Conservation (phyloP, 2,113 vertebrate genomes). For the Myrmecobius fasciatus region DNA sequence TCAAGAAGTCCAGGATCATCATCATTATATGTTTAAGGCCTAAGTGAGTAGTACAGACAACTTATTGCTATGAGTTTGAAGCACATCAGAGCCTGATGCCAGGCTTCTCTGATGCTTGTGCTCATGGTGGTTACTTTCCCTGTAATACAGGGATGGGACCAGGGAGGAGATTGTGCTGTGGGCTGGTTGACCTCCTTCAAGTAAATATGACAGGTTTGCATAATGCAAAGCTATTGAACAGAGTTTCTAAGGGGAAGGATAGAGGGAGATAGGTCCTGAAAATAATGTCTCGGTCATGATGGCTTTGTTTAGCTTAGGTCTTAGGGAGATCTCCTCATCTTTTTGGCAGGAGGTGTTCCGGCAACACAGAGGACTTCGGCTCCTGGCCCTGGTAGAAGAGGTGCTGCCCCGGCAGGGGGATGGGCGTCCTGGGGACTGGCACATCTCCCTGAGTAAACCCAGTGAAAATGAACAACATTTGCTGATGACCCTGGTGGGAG, state of each 20-base stretch:
- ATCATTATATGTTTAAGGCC: not conserved
- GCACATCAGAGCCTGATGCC: not conserved
- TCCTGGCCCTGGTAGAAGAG: conserved; percentile 91
- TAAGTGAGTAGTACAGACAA: not conserved
- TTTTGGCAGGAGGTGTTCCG: conserved; percentile 91
- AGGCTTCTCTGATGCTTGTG: not conserved
- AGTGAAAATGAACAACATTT: conserved; percentile 94
- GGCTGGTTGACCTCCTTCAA: not conserved
- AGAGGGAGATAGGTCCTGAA: not conserved
- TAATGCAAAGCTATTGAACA: not conserved
- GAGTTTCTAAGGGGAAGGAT: no score
- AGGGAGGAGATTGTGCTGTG: not conserved
- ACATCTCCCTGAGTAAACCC: conserved; percentile 95
- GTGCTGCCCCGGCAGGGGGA: conserved; percentile 90
- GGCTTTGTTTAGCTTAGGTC: not conserved
- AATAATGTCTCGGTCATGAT: not conserved
- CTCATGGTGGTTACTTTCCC: not conserved
- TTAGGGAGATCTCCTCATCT: conserved; percentile 23
- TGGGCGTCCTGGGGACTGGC: conserved; percentile 90
- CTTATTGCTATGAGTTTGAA: not conserved
- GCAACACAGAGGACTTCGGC: conserved; percentile 86
- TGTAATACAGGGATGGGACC: not conserved
- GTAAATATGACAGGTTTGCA: not conserved
- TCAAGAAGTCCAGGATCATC: not conserved
- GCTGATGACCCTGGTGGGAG: conserved; percentile 92